Evolutionary conservation across 2,113 vertebrate species (phyloP).

Genomic region (Pachyramphus minor): DNA sequence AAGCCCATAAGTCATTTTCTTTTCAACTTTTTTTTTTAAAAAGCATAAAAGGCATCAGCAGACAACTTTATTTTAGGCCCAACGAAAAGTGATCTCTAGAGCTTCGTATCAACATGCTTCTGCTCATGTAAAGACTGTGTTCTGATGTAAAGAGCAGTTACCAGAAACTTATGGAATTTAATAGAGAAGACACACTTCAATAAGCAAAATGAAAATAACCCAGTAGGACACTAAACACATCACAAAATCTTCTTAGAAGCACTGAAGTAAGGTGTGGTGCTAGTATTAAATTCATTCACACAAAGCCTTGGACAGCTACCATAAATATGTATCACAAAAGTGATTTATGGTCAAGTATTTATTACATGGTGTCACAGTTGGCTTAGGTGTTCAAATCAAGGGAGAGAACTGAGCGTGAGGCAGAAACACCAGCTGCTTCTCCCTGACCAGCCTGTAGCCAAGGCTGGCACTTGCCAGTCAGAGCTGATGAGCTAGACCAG

Average conservation of each 20-base stretch:
- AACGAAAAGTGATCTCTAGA: neutral
- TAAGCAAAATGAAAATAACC: constrained; percentile 4
- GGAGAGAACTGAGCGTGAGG: neutral
- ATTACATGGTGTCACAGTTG: neutral
- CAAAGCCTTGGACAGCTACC: neutral
- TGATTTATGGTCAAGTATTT: neutral
- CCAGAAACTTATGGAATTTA: neutral
- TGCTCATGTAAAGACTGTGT: neutral
- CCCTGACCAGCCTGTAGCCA: neutral
- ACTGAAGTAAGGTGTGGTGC: neutral
- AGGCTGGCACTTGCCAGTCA: neutral
- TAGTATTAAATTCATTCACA: neutral
- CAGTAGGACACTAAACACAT: neutral
- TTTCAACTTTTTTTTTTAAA: neutral
- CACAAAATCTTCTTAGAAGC: neutral
- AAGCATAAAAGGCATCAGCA: neutral
- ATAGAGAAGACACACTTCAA: neutral
- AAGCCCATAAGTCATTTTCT: neutral
- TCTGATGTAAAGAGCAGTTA: neutral
- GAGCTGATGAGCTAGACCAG: neutral
- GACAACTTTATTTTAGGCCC: constrained; percentile 30
- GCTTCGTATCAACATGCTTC: neutral
- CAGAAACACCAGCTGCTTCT: neutral
- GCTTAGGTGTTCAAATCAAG: neutral
- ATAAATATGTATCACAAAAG: neutral